phyloP scores from a whole-genome alignment of 2,888 invertebrate genomes.

The Ophion ellenae region DNA sequence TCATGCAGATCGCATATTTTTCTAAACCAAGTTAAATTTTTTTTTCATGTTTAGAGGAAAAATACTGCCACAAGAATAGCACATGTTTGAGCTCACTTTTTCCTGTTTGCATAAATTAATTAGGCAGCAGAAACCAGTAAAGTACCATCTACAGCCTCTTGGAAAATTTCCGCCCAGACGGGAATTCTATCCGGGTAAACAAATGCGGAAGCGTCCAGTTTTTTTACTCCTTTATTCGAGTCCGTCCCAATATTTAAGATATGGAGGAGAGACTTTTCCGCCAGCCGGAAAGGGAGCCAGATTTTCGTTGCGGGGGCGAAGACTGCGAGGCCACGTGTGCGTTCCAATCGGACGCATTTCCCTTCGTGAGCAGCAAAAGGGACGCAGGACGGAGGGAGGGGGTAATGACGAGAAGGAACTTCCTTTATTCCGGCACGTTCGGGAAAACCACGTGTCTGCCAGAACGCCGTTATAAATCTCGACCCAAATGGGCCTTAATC shows the following conservation, averaged over 20 bases:
- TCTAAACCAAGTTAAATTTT: background rate
- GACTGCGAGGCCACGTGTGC: constrained; percentile 48
- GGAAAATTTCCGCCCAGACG: constrained; percentile 7
- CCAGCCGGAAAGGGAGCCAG: constrained; percentile 9
- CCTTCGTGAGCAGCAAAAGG: constrained; percentile 48
- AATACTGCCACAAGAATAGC: background rate
- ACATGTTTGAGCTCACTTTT: background rate
- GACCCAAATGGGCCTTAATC: constrained; percentile 15
- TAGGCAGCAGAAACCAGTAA: background rate
- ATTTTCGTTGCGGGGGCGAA: constrained; percentile 21
- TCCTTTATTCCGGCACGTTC: constrained; percentile 59
- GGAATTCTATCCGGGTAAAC: constrained; percentile 40
- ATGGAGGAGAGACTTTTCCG: constrained; percentile 7
- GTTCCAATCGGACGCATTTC: constrained; percentile 28
- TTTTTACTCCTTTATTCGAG: constrained; percentile 3
- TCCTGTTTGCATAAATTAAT: background rate
- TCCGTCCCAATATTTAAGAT: constrained; percentile 18
- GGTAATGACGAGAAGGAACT: constrained; percentile 26
- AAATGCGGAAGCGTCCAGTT: constrained; percentile 46
- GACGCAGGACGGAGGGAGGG: constrained; percentile 3
- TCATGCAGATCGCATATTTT: background rate
- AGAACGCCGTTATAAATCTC: constrained; percentile 29
- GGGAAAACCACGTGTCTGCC: constrained; percentile 48
- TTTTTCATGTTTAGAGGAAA: background rate
- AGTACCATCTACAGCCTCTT: constrained; percentile 3